phyloP scores from a whole-genome alignment of 1,140 invertebrate species.

The Venustaconcha ellipsiformis region DNA sequence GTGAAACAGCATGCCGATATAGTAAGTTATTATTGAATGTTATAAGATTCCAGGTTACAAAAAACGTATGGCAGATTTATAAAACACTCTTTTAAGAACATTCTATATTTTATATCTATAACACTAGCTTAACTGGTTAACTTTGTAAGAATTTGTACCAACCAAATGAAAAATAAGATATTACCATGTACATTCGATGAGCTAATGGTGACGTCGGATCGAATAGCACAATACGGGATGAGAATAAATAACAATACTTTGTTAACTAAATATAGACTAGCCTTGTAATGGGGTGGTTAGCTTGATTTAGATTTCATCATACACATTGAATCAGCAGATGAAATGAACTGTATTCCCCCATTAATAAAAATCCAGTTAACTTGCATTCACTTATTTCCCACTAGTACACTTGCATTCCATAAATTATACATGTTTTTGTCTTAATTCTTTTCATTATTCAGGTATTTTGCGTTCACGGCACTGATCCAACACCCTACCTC shows the following conservation, averaged over 20 bases:
- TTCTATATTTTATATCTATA: background rate
- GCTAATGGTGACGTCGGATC: background rate
- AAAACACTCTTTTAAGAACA: background rate
- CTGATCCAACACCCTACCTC: slow-evolving; percentile 60
- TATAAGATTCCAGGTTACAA: background rate
- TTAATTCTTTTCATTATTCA: slow-evolving; percentile 20
- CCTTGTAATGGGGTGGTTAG: background rate
- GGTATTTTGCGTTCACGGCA: slow-evolving; percentile 64
- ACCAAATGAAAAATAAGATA: background rate
- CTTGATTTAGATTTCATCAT: background rate
- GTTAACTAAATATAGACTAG: background rate
- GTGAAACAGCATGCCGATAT: slow-evolving; percentile 63
- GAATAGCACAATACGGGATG: background rate
- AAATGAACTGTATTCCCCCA: background rate
- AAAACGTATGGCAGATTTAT: too few species aligned
- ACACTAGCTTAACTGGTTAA: background rate
- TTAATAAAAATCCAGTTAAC: background rate
- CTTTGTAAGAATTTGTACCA: background rate
- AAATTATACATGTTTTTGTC: background rate
- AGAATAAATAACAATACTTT: too few species aligned
- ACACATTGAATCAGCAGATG: background rate
- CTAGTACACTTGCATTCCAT: background rate
- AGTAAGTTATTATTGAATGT: slow-evolving; percentile 30
- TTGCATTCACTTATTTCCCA: background rate
- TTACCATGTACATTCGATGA: background rate